phyloP scores from a whole-genome alignment of 2,113 vertebrate genomes.

The Mixornis gularis region DNA sequence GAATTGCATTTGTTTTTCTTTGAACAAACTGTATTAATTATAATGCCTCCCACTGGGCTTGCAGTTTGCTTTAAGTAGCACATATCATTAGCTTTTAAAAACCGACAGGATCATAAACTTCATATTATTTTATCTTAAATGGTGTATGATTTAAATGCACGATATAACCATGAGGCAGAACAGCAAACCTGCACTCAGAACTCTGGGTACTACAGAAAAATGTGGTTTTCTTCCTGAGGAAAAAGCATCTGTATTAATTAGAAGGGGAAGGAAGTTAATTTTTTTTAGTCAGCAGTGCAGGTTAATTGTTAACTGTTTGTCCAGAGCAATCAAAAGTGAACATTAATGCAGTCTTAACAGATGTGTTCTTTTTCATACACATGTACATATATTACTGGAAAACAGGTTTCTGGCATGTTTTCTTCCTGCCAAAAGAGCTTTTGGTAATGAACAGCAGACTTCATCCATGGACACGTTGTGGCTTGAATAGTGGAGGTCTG shows the following conservation, averaged over 20 bases:
- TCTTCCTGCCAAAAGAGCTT: constrained; percentile 5
- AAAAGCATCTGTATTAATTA: not conserved
- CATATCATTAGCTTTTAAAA: constrained; percentile 69
- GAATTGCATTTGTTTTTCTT: constrained; percentile 66
- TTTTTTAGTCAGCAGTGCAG: not conserved
- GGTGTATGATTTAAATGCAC: constrained; percentile 29
- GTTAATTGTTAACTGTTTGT: not conserved
- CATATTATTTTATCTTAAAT: constrained; percentile 55
- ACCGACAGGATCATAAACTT: constrained; percentile 48
- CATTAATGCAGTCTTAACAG: not conserved
- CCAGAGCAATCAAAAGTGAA: not conserved
- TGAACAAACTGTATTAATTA: constrained; percentile 72
- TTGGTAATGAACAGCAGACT: constrained; percentile 26
- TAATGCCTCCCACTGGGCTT: constrained; percentile 61
- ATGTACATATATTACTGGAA: not conserved
- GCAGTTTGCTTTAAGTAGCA: constrained; percentile 58
- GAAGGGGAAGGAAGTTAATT: not conserved
- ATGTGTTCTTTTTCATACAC: not conserved
- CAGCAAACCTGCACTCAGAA: not conserved
- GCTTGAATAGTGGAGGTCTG: not conserved
- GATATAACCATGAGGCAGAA: not conserved
- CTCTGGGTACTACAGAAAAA: not conserved
- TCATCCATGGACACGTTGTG: not conserved
- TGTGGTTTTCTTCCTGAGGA: not conserved
- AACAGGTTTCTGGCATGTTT: not conserved